Base-by-base conservation (phyloP, 2,888 invertebrate genomes). In the Drosophila percnosoma region DNA sequence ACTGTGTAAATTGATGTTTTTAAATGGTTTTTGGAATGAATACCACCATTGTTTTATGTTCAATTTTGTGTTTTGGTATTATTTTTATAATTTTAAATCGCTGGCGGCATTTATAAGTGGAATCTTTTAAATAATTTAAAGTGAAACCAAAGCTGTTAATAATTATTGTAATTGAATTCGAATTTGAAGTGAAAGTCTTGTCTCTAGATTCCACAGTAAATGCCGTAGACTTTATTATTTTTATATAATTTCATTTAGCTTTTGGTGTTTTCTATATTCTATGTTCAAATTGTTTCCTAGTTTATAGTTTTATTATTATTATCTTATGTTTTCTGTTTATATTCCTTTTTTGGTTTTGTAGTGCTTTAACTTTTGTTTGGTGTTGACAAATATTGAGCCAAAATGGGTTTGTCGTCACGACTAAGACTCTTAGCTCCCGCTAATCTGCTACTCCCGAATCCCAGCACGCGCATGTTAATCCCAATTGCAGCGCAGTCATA, bases 361-460 rank as follows among this genome's bases (percentile, higher is more conserved):
- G 60, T 72, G 42, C 8, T 49, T 78, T 60, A 66, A 63, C 51
- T 68, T 77, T 66, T 63, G 58, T 66, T 67, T 66, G 82, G 78
- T 77, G 73, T 78, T 82, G 83, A 83, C 86, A 85, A 81, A 84
- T 83, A 82, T 85, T 80, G 74, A 75, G 69, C 66, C 66, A 74
- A 73, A 80, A 72, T 83, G 75, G 84, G 82, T 70, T 82, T 68
- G 82, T 79, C 75, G 79, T 54, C 67, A 65, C 62, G 66, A 65
- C 55, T 61, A 54, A 54, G 60, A 66, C 34, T 57, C 59, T 60
- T 55, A 36, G 68, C 82, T 73, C 62, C 67, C 51, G 61, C 64
- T 68, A 77, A 81, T 60, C 62, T 55, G 38, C 36, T 40, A 42
- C 55, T n/a, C 76, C 15, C 1, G 11, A 36, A 34, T 24, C 80